These are phyloP conservation scores for Prunella himalayana DNA, from an alignment of 2,113 vertebrate species.

Conservation along the genomic window DNA sequence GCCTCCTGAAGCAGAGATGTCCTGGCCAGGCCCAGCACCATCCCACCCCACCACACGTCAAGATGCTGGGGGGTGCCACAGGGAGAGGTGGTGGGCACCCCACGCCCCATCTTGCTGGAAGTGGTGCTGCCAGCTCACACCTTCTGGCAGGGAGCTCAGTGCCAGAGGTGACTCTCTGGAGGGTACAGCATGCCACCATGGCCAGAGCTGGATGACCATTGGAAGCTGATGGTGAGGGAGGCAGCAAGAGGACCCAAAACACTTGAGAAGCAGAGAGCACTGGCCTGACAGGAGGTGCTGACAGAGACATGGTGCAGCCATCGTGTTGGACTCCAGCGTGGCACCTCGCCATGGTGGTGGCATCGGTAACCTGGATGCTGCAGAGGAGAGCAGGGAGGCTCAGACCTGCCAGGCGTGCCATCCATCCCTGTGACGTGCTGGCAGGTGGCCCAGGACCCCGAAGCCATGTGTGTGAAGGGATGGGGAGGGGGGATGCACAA, in stretches of 20 bases:
- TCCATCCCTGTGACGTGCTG: not conserved
- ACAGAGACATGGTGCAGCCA: not conserved
- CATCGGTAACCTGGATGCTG: rapidly evolving
- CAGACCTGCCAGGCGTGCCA: rapidly evolving
- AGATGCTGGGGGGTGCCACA: rapidly evolving
- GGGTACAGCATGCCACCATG: rapidly evolving
- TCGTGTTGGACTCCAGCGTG: rapidly evolving
- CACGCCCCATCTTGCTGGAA: not conserved
- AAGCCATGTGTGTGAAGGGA: rapidly evolving
- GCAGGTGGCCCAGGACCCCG: rapidly evolving
- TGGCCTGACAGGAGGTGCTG: not conserved
- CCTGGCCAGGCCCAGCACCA: not conserved
- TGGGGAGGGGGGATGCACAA: not conserved
- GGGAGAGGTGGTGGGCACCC: not conserved
- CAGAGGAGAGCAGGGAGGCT: not conserved
- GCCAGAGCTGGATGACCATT: not conserved
- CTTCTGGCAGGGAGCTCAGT: not conserved
- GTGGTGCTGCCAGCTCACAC: rapidly evolving
- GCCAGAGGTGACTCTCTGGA: not conserved
- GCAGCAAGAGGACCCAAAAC: not conserved
- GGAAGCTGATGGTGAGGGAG: rapidly evolving
- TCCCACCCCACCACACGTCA: rapidly evolving
- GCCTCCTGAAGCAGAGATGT: not conserved
- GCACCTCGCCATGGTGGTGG: rapidly evolving
- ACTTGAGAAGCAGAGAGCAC: not conserved